These are phyloP conservation scores for Nesogale talazaci DNA, from an alignment of 2,113 vertebrate species.

Conservation along the genomic window DNA sequence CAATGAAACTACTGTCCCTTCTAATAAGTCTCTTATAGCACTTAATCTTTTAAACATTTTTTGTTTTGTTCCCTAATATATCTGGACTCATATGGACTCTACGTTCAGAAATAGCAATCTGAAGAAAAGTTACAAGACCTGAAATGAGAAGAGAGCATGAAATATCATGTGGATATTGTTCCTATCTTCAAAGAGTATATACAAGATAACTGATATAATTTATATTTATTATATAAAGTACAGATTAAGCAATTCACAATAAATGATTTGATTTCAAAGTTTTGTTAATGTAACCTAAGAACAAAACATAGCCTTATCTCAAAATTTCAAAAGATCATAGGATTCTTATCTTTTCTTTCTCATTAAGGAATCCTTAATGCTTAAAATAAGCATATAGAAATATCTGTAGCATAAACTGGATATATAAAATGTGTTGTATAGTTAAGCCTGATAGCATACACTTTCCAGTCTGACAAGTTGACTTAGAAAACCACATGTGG, in stretches of 20 bases:
- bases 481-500: background rate
- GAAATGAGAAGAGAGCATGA: constrained; percentile 1
- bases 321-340: background rate
- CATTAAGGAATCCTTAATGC: background rate
- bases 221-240: background rate
- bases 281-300: constrained; percentile 23
- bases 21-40: background rate
- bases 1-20: background rate
- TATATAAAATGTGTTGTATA: background rate
- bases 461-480: background rate
- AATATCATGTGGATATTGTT: background rate
- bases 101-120: constrained; percentile 11
- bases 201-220: background rate
- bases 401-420: background rate
- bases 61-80: background rate
- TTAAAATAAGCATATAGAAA: background rate
- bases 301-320: background rate
- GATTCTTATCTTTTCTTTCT: background rate
- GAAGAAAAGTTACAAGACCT: background rate
- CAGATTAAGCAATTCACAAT: background rate
- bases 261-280: background rate
- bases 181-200: background rate
- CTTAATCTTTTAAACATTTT: constrained; percentile 17
- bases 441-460: too few relatives aligned
- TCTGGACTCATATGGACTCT: background rate